Percentiles rank a stretch among this genome's conserved stretches.
Conservation (phyloP, 2,113 vertebrate genomes). For the Clarias magur region DNA sequence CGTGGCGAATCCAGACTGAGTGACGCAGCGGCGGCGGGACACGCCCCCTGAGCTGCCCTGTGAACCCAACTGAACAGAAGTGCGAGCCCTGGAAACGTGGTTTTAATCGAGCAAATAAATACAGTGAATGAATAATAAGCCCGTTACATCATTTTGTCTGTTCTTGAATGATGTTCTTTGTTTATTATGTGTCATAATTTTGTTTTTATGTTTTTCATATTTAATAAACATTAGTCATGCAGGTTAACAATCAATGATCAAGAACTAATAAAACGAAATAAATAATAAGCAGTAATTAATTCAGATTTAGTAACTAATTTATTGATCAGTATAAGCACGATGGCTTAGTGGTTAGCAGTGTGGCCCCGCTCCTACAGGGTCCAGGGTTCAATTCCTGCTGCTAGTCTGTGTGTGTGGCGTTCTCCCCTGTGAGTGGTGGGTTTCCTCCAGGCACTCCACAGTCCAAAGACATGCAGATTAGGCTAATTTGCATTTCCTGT, state of each 20-base stretch:
- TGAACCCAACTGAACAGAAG: background rate
- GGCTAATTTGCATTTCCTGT: too few species aligned
- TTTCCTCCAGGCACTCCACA: too few species aligned
- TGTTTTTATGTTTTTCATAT: too few species aligned
- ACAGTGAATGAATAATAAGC: background rate
- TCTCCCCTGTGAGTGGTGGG: too few species aligned
- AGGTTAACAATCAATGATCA: background rate
- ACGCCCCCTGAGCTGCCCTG: background rate
- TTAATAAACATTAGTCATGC: too few species aligned
- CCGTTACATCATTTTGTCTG: background rate
- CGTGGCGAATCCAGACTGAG: slow-evolving; percentile 42
- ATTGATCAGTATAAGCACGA: background rate
- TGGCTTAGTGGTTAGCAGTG: too few species aligned
- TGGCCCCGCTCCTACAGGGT: too few species aligned
- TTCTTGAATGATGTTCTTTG: background rate
- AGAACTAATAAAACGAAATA: background rate
- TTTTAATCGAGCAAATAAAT: background rate
- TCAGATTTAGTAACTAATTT: background rate
- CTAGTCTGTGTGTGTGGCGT: too few species aligned
- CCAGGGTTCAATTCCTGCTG: too few species aligned
- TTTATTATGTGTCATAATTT: too few species aligned
- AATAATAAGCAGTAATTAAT: background rate
- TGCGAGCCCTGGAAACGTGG: background rate
- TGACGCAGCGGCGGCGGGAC: background rate
- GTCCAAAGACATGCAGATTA: too few species aligned